Evolutionary conservation across 2,113 vertebrate species (phyloP).

Genomic region (Zingel zingel): DNA sequence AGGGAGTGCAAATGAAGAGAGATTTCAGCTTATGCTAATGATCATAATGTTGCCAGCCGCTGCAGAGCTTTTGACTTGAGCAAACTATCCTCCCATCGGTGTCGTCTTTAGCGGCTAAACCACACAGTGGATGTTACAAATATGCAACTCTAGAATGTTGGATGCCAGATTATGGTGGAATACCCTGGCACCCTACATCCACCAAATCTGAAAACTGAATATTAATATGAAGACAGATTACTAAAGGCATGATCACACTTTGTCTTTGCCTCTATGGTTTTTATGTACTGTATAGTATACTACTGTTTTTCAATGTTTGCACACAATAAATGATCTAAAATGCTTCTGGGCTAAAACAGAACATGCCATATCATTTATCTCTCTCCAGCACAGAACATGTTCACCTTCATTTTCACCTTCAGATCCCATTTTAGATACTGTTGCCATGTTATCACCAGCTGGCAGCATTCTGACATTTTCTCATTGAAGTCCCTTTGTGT

Average conservation of each 20-base stretch:
- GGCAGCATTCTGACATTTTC: conserved; percentile 2
- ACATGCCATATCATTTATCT: background rate
- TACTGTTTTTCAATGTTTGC: background rate
- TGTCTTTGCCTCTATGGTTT: background rate
- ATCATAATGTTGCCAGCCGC: conserved; percentile 42
- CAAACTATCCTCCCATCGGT: conserved; percentile 31
- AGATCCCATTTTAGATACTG: conserved; percentile 26
- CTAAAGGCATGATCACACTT: background rate
- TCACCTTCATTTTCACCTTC: conserved; percentile 11
- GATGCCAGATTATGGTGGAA: conserved; percentile 27
- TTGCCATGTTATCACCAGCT: background rate
- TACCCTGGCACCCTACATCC: background rate
- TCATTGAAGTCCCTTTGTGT: background rate
- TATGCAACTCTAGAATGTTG: conserved; percentile 1
- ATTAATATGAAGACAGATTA: background rate
- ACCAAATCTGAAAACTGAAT: background rate
- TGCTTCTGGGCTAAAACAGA: background rate
- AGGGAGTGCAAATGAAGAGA: conserved; percentile 39
- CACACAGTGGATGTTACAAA: conserved; percentile 10
- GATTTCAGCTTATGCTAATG: conserved; percentile 67
- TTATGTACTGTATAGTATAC: background rate
- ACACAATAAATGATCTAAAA: background rate
- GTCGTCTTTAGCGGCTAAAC: conserved; percentile 36
- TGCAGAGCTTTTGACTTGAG: conserved; percentile 36
- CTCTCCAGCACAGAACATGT: background rate